Base-by-base conservation (phyloP, 1,140 invertebrate species). In the Drosophila leontia region DNA sequence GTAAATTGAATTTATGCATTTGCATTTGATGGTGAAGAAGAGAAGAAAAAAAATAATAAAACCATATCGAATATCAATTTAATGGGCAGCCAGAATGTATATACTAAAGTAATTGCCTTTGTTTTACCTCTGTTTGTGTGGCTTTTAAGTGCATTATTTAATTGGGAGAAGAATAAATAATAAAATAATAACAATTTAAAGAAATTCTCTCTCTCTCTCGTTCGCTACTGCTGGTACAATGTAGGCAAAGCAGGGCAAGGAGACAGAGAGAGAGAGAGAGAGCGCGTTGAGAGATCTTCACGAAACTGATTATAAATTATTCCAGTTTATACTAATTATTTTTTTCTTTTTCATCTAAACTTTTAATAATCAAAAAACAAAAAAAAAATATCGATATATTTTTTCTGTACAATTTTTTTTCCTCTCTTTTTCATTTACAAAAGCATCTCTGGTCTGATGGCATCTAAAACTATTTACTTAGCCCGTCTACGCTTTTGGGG, bases 1-100 rank as follows among this genome's bases (percentile, higher is more conserved):
- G 55, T 56, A 83, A 86, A 86, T 86, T 86, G 84, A 87, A 87
- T 87, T 87, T 87, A 87, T 87, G 84, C 84, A 87, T 80, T 80
- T 76, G 67, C 50, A 69, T 64, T 58, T 37, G 53, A 51, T 44
- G 67, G 64, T 0, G 2, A 11, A n/a, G 12, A 51, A 42, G 23
- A 23, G 23, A 23, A 23, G 23, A 7, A 35, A 34, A 35, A n/a
- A 17, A 17, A 61, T 8, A 35, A 47, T 26, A 48, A 48, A 35
- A 48, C 11, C 37, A 50, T 50, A 65, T 64, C 32, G 45, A 44
- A 39, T 51, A 41, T 65, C 47, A 39, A 69, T 65, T 69, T 62
- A 62, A 67, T 67, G 56, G 42, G 42, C n/a, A 12, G 26, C 9
- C 13, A 5, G 53, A 58, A 59, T 59, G 11, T 29, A 23, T 13